phyloP scores from a whole-genome alignment of 1,140 invertebrate species.

The Phocides pigmalion region DNA sequence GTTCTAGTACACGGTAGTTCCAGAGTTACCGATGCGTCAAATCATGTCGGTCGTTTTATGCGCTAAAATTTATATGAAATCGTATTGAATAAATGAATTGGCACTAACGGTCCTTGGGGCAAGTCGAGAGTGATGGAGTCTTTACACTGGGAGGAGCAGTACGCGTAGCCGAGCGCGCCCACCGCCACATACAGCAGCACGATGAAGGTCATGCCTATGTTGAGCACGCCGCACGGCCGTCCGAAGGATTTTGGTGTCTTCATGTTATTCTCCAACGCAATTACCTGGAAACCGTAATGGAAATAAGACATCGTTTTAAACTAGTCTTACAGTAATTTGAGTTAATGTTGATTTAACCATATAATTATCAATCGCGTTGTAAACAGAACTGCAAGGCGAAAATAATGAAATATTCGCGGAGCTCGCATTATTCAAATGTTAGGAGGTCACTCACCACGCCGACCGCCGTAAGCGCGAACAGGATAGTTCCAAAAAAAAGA shows the following conservation, averaged over 20 bases:
- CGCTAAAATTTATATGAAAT: neutral
- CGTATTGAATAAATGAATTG: neutral
- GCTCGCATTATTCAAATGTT: neutral
- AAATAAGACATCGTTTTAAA: too few relatives aligned
- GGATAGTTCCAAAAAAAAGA: slow-evolving; percentile 93
- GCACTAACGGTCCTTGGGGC: slow-evolving; percentile 82
- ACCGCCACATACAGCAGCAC: slow-evolving; percentile 89
- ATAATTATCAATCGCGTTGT: neutral
- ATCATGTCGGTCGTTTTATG: neutral
- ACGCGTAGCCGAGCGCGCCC: slow-evolving; percentile 93
- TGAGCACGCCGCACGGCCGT: slow-evolving; percentile 89
- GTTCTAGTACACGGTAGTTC: neutral
- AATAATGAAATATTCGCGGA: neutral
- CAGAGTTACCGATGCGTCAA: too few relatives aligned
- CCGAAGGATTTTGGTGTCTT: slow-evolving; percentile 89
- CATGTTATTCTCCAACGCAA: slow-evolving; percentile 95
- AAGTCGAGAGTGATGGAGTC: slow-evolving; percentile 91
- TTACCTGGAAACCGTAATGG: slow-evolving; percentile 86
- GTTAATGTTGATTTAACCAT: neutral
- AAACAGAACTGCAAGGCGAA: neutral
- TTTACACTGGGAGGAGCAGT: slow-evolving; percentile 87
- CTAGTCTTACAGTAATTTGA: too few relatives aligned
- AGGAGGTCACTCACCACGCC: slow-evolving; percentile 87
- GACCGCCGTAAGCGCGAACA: slow-evolving; percentile 96
- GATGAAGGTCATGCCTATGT: slow-evolving; percentile 91